Base-by-base conservation (phyloP, 2,113 vertebrate genomes). In the Tragelaphus scriptus region DNA sequence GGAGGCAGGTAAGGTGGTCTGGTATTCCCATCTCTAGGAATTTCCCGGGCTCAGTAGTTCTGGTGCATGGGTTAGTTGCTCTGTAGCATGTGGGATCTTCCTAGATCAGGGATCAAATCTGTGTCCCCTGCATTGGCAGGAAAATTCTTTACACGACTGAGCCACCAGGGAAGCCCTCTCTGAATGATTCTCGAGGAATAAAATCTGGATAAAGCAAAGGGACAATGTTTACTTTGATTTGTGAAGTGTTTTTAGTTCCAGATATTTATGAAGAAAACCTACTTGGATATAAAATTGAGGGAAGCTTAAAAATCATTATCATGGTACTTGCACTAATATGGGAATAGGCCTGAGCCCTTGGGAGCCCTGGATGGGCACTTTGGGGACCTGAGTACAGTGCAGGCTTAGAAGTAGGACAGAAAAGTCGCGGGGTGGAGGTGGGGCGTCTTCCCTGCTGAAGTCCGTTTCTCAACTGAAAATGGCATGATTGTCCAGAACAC, bases 351-450 rank as follows among this genome's bases (percentile, higher is more conserved):
- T 1, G 2, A 40, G 11, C 8, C 17, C 25, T 40, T 3, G 2
- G 16, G 28, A 85, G 30, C 79, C 40, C 51, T 2, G 1, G 28
- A 15, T 7, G 3, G 15, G 8, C 40, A 13, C 9, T 1, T 3
- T 2, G 16, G 23, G 55, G 14, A 28, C 61, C 10, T 25, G 1
- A 5, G 25, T 13, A n/a, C 17, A 32, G 15, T 9, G 11, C 49
- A 11, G n/a, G 36, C 71, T 86, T 51, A 55, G 75, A 19, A 44
- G 59, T 23, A 19, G 28, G 36, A 84, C 77, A 68, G 63, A 30
- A 44, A 21, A 21, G 0, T 26, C 8, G 1, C 15, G 1, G 6
- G 0, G 7, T 5, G 3, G 55, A 36, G 10, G 68, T 40, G 68
- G 68, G 68, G 36, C 0, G 10, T 75, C 9, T 9, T 19, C 7